phyloP scores from a whole-genome alignment of 2,888 invertebrate species.

The Ectemnius lituratus region DNA sequence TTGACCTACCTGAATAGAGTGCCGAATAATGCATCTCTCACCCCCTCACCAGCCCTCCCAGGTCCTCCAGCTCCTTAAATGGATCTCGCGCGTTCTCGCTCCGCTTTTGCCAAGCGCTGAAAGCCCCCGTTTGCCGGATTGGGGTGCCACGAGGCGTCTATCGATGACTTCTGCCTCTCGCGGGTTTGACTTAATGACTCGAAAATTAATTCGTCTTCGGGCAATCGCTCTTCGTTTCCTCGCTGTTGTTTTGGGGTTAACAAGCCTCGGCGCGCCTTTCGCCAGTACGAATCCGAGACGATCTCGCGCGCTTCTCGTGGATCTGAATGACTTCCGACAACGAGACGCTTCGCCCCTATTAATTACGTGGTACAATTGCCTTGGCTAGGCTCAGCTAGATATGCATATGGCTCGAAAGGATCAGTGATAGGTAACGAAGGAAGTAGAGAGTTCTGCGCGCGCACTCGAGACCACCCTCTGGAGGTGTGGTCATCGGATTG shows the following conservation, averaged over 20 bases:
- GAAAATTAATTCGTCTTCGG: constrained; percentile 2
- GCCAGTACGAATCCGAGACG: background rate
- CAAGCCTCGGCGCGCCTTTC: background rate
- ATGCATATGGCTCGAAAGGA: constrained; percentile 40
- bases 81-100: constrained; percentile 16
- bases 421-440: constrained; percentile 50
- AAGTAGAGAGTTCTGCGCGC: constrained; percentile 59
- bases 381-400: constrained; percentile 35
- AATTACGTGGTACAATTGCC: background rate
- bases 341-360: too few relatives aligned
- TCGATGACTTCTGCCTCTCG: background rate
- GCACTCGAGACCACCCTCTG: constrained; percentile 64
- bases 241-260: background rate
- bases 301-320: too few relatives aligned
- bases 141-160: background rate
- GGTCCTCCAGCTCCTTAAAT: background rate
- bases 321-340: too few relatives aligned
- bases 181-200: background rate
- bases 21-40: constrained; percentile 21
- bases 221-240: background rate
- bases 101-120: too few relatives aligned
- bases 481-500: constrained; percentile 64
- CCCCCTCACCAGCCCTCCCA: background rate
- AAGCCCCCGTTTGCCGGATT: too few relatives aligned
- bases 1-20: constrained; percentile 33